A percentile compares a stretch with the other conserved stretches of the same genome.
phyloP scores from a whole-genome alignment of 1,140 invertebrate genomes.

The Leptinotarsa texana region DNA sequence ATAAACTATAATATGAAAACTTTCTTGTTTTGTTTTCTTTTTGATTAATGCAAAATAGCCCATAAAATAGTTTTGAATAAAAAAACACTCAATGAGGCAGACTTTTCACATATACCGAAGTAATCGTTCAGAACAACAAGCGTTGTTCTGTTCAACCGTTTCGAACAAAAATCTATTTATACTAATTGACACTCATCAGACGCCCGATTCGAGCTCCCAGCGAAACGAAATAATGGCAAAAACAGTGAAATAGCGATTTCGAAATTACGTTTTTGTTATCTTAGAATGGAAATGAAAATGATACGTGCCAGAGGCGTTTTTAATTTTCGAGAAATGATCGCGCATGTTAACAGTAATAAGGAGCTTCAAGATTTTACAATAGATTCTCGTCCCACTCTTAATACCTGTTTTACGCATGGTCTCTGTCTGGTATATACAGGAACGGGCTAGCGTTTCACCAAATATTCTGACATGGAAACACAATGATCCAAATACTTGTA shows the following conservation, averaged over 20 bases:
- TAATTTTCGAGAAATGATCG: slow-evolving; percentile 55
- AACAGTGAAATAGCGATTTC: slow-evolving; percentile 51
- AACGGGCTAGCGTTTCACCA: not conserved
- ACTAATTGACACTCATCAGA: slow-evolving; percentile 22
- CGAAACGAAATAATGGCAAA: slow-evolving; percentile 46
- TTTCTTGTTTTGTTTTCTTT: no score
- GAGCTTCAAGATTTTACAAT: slow-evolving; percentile 47
- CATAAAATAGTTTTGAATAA: no score
- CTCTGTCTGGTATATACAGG: slow-evolving; percentile 31
- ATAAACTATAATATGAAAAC: no score
- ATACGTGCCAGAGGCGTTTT: slow-evolving; percentile 53
- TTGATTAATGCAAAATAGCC: no score
- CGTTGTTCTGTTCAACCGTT: not conserved
- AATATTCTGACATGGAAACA: no score
- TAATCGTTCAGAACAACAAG: no score
- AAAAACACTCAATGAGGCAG: no score
- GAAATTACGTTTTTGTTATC: slow-evolving; percentile 53
- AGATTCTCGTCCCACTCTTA: slow-evolving; percentile 32
- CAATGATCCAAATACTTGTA: no score
- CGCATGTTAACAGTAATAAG: slow-evolving; percentile 50
- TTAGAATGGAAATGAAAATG: slow-evolving; percentile 51
- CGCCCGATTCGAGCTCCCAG: slow-evolving; percentile 23
- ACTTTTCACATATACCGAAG: no score
- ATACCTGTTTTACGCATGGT: slow-evolving; percentile 36
- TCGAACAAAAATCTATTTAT: slow-evolving; percentile 10